Base-by-base conservation (phyloP, 2,888 invertebrate genomes). In the Philereme transversata region DNA sequence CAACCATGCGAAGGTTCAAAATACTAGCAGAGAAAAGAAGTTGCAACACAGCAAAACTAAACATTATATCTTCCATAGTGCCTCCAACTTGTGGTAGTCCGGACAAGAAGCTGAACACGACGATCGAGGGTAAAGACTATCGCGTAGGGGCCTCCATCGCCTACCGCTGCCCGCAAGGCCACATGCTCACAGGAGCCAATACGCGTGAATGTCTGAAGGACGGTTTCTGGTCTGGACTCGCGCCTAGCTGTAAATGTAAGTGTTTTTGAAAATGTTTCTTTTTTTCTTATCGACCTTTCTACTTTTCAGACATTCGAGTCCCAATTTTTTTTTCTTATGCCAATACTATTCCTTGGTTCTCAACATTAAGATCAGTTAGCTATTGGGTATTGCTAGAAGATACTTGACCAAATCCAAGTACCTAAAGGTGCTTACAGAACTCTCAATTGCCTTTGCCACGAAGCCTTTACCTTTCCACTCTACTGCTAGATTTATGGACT, bases 51-150 rank as follows among this genome's bases (percentile, higher is more conserved):
- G 22, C 34, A 47, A 0, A 47, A 34, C 11, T 52, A 36, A 40
- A 45, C n/a, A n/a, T 4, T 11, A 2, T 45, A 5, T 35, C 34
- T 35, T 70, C 82, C 83, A 10, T 85, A 97, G 97, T 95, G 68
- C 97, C 97, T 0, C 94, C 96, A 4, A 94, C 95, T 0, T 98
- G 98, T 78, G 98, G 98, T 9, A 97, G 97, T 77, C 98, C 98
- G 0, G 97, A 98, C 76, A 96, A 96, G 72, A 90, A 94, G 49
- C 93, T 96, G 70, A 97, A 98, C 81, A 97, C 97, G 0, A 97
- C 97, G 0, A 94, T 97, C 54, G 86, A 93, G 56, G 97, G 96
- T 0, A 93, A 88, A 68, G 94, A 95, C 78, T 95, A 94, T 77
- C 91, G 91, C 1, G 93, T 97, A n/a, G 96, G 96, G 5, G 94